Base-by-base conservation (phyloP, 37 sponge, comb jelly and placozoan species). In the Aplysina aerophoba region DNA sequence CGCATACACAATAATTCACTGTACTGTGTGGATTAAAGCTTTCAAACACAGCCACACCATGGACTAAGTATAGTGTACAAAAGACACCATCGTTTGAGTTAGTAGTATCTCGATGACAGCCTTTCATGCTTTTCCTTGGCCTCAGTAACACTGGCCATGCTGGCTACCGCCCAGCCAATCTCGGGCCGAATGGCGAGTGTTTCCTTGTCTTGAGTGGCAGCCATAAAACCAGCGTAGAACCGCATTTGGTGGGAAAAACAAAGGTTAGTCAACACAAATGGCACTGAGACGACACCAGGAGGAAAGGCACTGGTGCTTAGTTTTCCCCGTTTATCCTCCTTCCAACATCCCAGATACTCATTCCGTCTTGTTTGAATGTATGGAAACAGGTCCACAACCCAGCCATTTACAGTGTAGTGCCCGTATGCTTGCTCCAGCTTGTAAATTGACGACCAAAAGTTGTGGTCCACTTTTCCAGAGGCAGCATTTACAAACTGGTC, bases 371-470 rank as follows among this genome's bases (percentile, higher is more conserved):
- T 54, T 19, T 54, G 11, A 40, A 75, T 22, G 63, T 90, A 90
- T 31, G 90, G 90, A 59, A 85, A 90, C 0, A 90, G 74, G 19
- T 60, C 41, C 0, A 82, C 24, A 25, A 90, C 81, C 90, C 90
- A 90, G 6, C 90, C 90, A 73, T 64, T 81, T 1, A 90, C 79
- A 57, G 36, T 81, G 11, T 82, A 82, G 21, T 86, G 83, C 13
- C 58, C 85, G 3, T 31, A 79, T 35, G 67, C 68, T 0, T 54
- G 55, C 77, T 63, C 19, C 25, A 58, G 61, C 16, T 90, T 80
- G 59, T 90, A 91, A 22, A 91, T 80, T 5, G 21, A n/a, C 14
- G 65, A 53, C 91, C 91, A 91, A 85, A 91, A 91, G 20, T 72
- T 30, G 15, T 50, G 25, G 56, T 91, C 85, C 0, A 84, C 63